These are phyloP conservation scores for Entelurus aequoreus DNA, from an alignment of 2,113 vertebrate species.

Conservation along the genomic window DNA sequence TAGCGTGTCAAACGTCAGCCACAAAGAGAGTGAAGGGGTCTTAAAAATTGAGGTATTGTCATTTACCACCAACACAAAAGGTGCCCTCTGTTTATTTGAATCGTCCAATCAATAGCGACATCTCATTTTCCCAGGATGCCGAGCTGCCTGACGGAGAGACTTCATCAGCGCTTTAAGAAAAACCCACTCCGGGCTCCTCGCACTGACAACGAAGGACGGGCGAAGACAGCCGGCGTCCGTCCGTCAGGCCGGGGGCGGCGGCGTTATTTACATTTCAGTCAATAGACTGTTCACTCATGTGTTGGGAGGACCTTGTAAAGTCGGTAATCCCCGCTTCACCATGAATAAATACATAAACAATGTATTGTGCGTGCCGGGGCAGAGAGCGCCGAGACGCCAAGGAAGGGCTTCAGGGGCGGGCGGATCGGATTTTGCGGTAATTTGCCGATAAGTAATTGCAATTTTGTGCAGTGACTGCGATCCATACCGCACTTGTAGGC, in stretches of 20 bases:
- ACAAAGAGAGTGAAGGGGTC: constrained; percentile 13
- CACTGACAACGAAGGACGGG: constrained; percentile 61
- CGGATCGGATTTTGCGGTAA: constrained; percentile 34
- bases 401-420: neutral
- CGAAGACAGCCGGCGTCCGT: constrained; percentile 37
- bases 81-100: constrained; percentile 18
- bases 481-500: constrained; percentile 46
- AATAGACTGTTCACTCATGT: constrained; percentile 61
- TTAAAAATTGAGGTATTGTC: constrained; percentile 12
- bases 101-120: constrained; percentile 51
- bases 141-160: constrained; percentile 28
- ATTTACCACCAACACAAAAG: constrained; percentile 41
- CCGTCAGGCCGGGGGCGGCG: constrained; percentile 8
- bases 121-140: constrained; percentile 49
- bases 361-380: constrained; percentile 34
- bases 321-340: constrained; percentile 63
- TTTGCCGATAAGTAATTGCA: constrained; percentile 39
- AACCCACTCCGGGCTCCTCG: constrained; percentile 44
- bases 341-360: constrained; percentile 69
- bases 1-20: constrained; percentile 4
- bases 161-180: constrained; percentile 64
- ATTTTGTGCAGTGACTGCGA: constrained; percentile 34
- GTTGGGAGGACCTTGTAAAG: constrained; percentile 67
- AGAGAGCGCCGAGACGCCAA: constrained; percentile 21
- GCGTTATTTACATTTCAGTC: constrained; percentile 63